phyloP scores from a whole-genome alignment of 2,113 vertebrate genomes.

The Ifrita kowaldi region DNA sequence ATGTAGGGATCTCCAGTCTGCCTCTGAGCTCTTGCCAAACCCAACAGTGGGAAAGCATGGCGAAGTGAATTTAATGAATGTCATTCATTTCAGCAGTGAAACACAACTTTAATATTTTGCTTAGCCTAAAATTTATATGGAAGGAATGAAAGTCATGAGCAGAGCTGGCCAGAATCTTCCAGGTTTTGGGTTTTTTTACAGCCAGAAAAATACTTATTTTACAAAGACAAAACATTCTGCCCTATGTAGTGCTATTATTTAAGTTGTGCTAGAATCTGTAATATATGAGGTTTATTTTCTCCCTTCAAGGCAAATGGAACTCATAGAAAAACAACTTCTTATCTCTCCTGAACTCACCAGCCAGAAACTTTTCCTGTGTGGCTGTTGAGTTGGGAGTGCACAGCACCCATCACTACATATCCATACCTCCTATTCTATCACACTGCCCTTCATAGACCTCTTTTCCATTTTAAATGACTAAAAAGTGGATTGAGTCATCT shows the following conservation, averaged over 20 bases:
- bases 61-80: not conserved
- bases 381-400: not conserved
- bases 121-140: not conserved
- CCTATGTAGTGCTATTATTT: not conserved
- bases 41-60: not conserved
- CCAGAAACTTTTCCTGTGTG: not conserved
- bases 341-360: not conserved
- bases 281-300: not conserved
- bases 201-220: not conserved
- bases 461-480: not conserved
- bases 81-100: not conserved
- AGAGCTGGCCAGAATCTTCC: not conserved
- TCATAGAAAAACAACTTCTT: not conserved
- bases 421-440: not conserved
- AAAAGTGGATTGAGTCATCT: not conserved
- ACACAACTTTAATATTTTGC: not conserved
- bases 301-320: not conserved
- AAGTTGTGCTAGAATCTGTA: not conserved
- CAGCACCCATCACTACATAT: not conserved
- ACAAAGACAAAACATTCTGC: not conserved
- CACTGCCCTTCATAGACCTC: not conserved
- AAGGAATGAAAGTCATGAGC: not conserved
- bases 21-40: not conserved
- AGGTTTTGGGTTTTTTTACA: not conserved
- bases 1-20: not conserved